Conservation (phyloP, 2,113 vertebrate species). For the Notarius quadriscutis region DNA sequence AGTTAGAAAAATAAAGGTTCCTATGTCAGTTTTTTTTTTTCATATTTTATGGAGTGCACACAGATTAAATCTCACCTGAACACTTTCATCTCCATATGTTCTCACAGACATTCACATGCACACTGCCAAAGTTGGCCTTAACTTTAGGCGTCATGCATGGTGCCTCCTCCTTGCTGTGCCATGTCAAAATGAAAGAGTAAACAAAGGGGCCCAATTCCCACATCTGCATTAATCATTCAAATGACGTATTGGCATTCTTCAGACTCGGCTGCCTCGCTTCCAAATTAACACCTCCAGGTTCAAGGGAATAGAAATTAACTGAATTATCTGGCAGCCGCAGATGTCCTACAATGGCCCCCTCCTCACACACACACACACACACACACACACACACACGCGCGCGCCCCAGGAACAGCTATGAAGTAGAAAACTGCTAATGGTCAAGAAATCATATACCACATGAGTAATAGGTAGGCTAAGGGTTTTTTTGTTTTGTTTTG, state of each 20-base stretch:
- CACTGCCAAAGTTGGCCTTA: constrained; percentile 75
- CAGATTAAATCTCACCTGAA: background rate
- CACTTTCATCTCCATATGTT: constrained; percentile 41
- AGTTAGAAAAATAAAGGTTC: background rate
- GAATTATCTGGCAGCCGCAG: constrained; percentile 95
- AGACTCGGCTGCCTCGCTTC: constrained; percentile 88
- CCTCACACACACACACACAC: constrained; percentile 64
- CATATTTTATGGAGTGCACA: background rate
- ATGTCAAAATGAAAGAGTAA: constrained; percentile 91
- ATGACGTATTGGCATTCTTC: constrained; percentile 94
- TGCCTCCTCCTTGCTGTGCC: constrained; percentile 76
- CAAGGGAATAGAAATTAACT: constrained; percentile 95
- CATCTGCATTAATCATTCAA: constrained; percentile 95
- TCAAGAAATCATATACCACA: constrained; percentile 87
- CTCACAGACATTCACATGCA: constrained; percentile 55
- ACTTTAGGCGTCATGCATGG: constrained; percentile 73
- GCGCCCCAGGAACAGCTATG: constrained; percentile 83
- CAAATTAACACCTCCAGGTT: constrained; percentile 96
- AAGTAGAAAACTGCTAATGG: constrained; percentile 86
- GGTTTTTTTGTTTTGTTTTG: background rate
- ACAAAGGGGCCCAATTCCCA: constrained; percentile 88
- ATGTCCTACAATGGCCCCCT: constrained; percentile 85
- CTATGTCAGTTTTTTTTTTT: background rate
- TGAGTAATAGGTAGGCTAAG: constrained; percentile 72
- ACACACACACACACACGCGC: constrained; percentile 81